These are phyloP conservation scores for Nilaparvata lugens DNA, from an alignment of 1,140 invertebrate genomes.

Conservation along the genomic window DNA sequence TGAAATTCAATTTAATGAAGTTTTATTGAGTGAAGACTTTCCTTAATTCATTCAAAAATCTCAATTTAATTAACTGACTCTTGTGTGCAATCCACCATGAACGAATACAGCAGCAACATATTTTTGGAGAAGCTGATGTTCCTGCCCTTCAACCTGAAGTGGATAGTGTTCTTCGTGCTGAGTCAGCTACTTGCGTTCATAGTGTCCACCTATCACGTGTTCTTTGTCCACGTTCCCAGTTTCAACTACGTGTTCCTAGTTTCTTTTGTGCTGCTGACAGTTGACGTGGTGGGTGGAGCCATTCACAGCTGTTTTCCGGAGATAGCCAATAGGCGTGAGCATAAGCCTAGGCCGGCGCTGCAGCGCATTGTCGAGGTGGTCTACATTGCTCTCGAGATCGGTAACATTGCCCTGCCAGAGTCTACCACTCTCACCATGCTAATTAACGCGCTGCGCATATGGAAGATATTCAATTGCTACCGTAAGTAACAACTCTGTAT, in stretches of 20 bases:
- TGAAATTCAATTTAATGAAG: no score
- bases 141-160: not conserved
- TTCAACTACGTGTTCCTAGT: not conserved
- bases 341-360: not conserved
- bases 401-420: not conserved
- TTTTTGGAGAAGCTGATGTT: not conserved
- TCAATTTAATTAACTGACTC: no score
- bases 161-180: not conserved
- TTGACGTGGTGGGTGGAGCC: not conserved
- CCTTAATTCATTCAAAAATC: no score
- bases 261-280: not conserved
- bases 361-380: not conserved
- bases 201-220: not conserved
- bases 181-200: not conserved
- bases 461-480: conserved; percentile 1
- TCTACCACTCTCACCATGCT: not conserved
- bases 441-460: not conserved
- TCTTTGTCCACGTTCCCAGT: not conserved
- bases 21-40: no score
- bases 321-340: not conserved
- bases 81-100: no score
- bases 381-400: not conserved
- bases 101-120: no score
- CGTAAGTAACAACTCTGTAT: no score
- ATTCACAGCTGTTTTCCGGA: not conserved